Evolutionary conservation across 1,140 invertebrate species (phyloP).

Genomic region (Pogonus chalceus): DNA sequence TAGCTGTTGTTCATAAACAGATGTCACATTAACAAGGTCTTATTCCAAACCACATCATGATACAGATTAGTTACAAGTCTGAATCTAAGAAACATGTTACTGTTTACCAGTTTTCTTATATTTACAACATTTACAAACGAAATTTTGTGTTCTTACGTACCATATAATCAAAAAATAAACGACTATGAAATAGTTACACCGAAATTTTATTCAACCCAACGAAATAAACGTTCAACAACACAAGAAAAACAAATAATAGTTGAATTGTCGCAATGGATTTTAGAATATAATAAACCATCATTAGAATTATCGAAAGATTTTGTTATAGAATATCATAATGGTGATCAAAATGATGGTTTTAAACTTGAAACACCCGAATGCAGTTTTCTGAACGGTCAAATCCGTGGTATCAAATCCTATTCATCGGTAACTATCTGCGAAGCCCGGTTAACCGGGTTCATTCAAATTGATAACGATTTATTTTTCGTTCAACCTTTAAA

Average conservation of each 20-base stretch:
- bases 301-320: constrained; percentile 2
- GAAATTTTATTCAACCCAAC: neutral
- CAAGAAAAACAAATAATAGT: neutral
- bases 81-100: too few species aligned
- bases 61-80: too few species aligned
- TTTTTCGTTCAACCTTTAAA: constrained; percentile 37
- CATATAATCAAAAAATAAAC: neutral
- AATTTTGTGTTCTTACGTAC: neutral
- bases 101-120: too few species aligned
- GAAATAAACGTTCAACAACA: neutral
- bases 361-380: constrained; percentile 14
- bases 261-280: neutral
- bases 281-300: neutral
- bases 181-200: neutral
- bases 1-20: too few species aligned
- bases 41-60: too few species aligned
- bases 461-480: constrained; percentile 25
- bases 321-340: neutral
- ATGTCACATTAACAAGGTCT: too few species aligned
- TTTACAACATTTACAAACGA: neutral
- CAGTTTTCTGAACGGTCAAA: constrained; percentile 20
- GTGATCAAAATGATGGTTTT: neutral
- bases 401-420: constrained; percentile 19
- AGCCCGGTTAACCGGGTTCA: constrained; percentile 33
- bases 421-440: constrained; percentile 37